Percentiles rank a stretch among this genome's conserved stretches.
Conservation (phyloP, 1,140 invertebrate species). For the Littorina saxatilis region DNA sequence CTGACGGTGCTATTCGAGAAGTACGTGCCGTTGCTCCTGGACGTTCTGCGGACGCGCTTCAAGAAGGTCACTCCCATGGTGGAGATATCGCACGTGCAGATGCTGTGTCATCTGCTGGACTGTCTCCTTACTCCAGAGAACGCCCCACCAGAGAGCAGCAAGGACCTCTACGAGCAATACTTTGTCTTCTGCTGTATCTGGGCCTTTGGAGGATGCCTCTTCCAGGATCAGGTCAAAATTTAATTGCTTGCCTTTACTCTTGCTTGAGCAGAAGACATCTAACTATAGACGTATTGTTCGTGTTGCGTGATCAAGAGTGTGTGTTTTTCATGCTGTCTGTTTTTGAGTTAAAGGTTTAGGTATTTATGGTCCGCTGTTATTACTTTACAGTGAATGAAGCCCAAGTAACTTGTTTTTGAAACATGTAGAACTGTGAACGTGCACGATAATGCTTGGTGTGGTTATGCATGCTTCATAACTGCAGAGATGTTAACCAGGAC, state of each 20-base stretch:
- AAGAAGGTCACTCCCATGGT: constrained; percentile 97
- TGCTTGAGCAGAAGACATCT: too few relatives aligned
- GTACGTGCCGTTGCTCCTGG: constrained; percentile 93
- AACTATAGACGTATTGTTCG: too few relatives aligned
- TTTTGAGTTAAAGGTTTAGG: too few relatives aligned
- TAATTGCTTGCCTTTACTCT: background rate
- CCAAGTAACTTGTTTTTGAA: too few relatives aligned
- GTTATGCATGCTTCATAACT: too few relatives aligned
- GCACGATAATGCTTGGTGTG: too few relatives aligned
- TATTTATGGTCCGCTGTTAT: too few relatives aligned
- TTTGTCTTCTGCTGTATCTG: constrained; percentile 97
- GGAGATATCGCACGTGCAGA: constrained; percentile 95
- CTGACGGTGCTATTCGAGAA: constrained; percentile 96
- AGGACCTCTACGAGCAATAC: constrained; percentile 96
- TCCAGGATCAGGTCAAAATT: constrained; percentile 95
- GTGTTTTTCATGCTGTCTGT: too few relatives aligned
- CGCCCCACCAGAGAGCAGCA: constrained; percentile 90
- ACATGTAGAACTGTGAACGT: too few relatives aligned
- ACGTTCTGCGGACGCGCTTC: constrained; percentile 89
- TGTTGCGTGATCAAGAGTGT: too few relatives aligned
- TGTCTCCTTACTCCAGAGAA: constrained; percentile 89
- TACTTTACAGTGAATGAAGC: too few relatives aligned
- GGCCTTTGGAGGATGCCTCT: constrained; percentile 97
- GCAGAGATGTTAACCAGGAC: too few relatives aligned
- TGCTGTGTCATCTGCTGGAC: constrained; percentile 93